A percentile compares a stretch with the other conserved stretches of the same genome.
phyloP scores from a whole-genome alignment of 2,888 invertebrate genomes.

The Tenthredo distinguenda region DNA sequence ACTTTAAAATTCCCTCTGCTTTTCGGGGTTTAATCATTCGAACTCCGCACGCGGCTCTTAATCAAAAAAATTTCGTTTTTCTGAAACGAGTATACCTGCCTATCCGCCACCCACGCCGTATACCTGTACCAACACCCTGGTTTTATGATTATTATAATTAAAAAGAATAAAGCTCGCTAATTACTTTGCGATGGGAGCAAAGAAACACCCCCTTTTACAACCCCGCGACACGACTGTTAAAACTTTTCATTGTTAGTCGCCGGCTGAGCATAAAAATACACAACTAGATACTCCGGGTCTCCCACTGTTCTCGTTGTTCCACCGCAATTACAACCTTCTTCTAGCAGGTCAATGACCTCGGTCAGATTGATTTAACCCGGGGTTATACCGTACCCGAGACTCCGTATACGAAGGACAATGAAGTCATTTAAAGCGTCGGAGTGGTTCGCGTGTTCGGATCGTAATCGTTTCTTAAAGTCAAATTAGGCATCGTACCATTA shows the following conservation, averaged over 20 bases:
- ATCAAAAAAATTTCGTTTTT: neutral
- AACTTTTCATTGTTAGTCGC: neutral
- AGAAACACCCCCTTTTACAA: neutral
- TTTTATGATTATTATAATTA: slow-evolving; percentile 47
- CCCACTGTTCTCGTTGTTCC: neutral
- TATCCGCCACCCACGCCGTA: neutral
- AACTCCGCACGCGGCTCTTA: slow-evolving; percentile 3
- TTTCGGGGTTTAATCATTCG: slow-evolving; percentile 13
- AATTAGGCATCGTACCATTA: slow-evolving; percentile 51
- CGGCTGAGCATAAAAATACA: neutral
- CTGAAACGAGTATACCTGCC: neutral
- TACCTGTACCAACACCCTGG: neutral
- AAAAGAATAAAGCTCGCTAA: slow-evolving; percentile 46
- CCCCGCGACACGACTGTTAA: neutral
- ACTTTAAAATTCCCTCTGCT: neutral
- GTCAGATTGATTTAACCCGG: neutral
- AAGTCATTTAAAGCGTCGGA: slow-evolving; percentile 4
- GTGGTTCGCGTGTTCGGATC: slow-evolving; percentile 46
- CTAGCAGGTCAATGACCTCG: neutral
- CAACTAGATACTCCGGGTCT: neutral
- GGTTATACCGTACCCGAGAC: neutral
- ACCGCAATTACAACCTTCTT: neutral
- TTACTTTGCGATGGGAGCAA: slow-evolving; percentile 28
- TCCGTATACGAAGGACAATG: neutral
- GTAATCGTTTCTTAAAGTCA: slow-evolving; percentile 43